Conservation (phyloP, 2,113 vertebrate genomes). For the Myotis davidii region DNA sequence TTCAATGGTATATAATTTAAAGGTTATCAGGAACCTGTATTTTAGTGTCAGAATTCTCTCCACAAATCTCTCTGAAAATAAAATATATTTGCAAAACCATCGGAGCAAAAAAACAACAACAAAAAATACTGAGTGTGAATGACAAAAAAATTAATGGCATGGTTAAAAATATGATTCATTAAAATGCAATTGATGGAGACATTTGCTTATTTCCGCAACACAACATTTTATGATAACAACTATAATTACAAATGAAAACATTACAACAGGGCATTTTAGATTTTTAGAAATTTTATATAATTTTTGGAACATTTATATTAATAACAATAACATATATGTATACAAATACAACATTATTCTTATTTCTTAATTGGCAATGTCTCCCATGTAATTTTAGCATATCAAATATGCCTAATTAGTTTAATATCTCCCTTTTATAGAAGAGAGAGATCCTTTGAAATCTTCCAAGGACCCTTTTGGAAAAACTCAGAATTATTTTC, state of each 20-base stretch:
- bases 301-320: neutral
- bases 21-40: neutral
- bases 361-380: neutral
- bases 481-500: neutral
- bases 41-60: neutral
- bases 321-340: neutral
- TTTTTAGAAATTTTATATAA: neutral
- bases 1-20: neutral
- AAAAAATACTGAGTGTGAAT: neutral
- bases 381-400: neutral
- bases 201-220: neutral
- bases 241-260: neutral
- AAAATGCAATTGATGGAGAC: neutral
- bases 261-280: neutral
- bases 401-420: neutral
- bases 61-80: neutral
- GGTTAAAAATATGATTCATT: neutral
- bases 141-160: neutral
- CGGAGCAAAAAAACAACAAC: neutral
- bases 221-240: neutral
- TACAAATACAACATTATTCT: neutral
- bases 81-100: neutral
- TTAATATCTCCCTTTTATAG: neutral
- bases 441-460: neutral
- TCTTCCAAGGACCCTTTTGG: neutral